Base-by-base conservation (phyloP, 2,888 invertebrate genomes). In the Steinernema carpocapsae region DNA sequence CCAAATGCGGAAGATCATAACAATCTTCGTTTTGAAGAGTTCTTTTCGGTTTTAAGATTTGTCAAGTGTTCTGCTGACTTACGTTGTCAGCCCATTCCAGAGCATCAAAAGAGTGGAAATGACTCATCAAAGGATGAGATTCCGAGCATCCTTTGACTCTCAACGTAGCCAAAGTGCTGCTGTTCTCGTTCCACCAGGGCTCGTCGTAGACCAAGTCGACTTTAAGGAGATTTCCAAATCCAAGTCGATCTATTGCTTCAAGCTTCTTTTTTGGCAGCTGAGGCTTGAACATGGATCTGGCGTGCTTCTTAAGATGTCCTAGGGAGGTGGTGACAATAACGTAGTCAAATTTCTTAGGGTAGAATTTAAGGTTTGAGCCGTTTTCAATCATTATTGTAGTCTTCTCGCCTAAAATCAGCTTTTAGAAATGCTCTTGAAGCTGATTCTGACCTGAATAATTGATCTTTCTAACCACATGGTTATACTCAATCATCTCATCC, bases 321-420 rank as follows among this genome's bases (percentile, higher is more conserved):
- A 85, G 74, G 7, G 84, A 81, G 6, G 82, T 78, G 1, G 85
- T 85, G 6, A 84, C 84, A 72, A 85, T 82, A 0, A 85, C 83
- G 71, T 80, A 83, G 51, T 85, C 85, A 72, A 82, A 85, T 64
- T 71, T 74, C 4, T 71, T 74, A 26, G 72, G 48, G 43, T 78
- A 24, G 17, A 56, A n/a, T 12, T 70, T 74, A 22, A 32, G 24
- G 72, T 80, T 42, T 76, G 46, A 6, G 29, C 59, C 19, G 56
- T 56, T 56, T 56, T 56, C 24, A 26, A 56, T 26, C 56, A 56
- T 56, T 6, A 56, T 12, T 4, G 26, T 24, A 12, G 56, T 56
- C 26, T 56, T 56, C 10, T 56, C 56, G 26, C 24, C 56, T 56
- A 56, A 56, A 56, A 24, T 24, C 14, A 43, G 14, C 43, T 14